Percentiles rank a stretch among this genome's conserved stretches.
Evolutionary conservation across 2,797 vertebrate genomes (phyloP).

Genomic region (Avahi laniger): DNA sequence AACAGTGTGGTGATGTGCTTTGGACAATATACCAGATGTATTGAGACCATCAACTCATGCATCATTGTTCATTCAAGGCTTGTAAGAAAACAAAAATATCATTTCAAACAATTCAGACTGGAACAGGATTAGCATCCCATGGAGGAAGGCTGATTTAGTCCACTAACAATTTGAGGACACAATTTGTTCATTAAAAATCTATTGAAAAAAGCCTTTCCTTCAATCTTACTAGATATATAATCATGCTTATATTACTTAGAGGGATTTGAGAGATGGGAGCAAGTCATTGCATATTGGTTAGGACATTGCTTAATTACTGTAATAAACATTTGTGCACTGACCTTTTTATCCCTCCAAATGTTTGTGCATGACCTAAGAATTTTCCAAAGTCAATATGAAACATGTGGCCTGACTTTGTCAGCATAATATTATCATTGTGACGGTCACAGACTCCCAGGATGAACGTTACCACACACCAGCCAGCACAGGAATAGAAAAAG

Average conservation of each 20-base stretch:
- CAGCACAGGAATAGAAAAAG: constrained; percentile 85
- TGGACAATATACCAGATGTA: background rate
- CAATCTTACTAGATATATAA: constrained; percentile 16
- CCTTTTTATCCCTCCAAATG: constrained; percentile 85
- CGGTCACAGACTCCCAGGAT: constrained; percentile 87
- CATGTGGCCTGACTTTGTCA: constrained; percentile 84
- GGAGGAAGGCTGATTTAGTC: background rate
- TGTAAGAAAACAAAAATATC: background rate
- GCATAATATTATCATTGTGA: constrained; percentile 88
- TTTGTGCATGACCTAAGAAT: constrained; percentile 86
- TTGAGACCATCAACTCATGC: background rate
- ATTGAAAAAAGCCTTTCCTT: background rate
- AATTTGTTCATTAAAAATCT: constrained; percentile 46
- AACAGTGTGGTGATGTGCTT: background rate
- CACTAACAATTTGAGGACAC: background rate
- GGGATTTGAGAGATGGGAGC: background rate
- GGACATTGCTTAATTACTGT: constrained; percentile 46
- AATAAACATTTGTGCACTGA: constrained; percentile 69
- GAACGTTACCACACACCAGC: constrained; percentile 87
- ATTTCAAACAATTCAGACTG: background rate
- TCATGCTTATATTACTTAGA: background rate
- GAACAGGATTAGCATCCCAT: background rate
- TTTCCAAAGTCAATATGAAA: constrained; percentile 88
- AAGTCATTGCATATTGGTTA: constrained; percentile 13
- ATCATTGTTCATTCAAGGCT: background rate